These are phyloP conservation scores for Oreortyx pictus DNA, from an alignment of 2,797 vertebrate genomes.

Conservation along the genomic window DNA sequence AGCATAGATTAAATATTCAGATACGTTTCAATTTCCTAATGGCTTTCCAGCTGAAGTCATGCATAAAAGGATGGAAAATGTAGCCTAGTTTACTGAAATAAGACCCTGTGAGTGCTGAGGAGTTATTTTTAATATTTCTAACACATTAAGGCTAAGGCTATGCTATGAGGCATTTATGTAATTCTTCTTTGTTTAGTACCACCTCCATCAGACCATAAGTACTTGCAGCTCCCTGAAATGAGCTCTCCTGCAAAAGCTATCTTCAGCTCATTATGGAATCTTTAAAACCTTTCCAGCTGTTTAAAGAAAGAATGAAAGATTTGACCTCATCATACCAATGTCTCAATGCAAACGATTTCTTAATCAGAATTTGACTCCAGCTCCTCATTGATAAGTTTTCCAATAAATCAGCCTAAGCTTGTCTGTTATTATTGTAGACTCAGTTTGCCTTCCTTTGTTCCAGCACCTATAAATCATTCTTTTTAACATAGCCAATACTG, in stretches of 20 bases:
- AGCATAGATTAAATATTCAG: not conserved
- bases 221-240: not conserved
- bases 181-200: constrained; percentile 46
- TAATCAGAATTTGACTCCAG: not conserved
- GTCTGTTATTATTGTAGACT: not conserved
- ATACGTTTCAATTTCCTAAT: not conserved
- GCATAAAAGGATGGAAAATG: constrained; percentile 15
- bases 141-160: not conserved
- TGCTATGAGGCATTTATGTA: constrained; percentile 15
- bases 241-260: not conserved
- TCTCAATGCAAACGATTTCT: not conserved
- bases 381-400: not conserved
- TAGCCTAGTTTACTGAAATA: not conserved
- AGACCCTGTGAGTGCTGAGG: not conserved
- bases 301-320: not conserved
- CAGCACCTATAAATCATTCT: not conserved
- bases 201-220: constrained; percentile 27
- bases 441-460: not conserved
- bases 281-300: not conserved
- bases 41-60: constrained; percentile 28
- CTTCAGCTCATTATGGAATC: not conserved
- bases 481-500: not conserved
- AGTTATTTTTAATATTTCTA: constrained; percentile 51
- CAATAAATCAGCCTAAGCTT: not conserved
- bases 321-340: not conserved